phyloP scores from a whole-genome alignment of 2,888 invertebrate species.

The Catocala sponsa region DNA sequence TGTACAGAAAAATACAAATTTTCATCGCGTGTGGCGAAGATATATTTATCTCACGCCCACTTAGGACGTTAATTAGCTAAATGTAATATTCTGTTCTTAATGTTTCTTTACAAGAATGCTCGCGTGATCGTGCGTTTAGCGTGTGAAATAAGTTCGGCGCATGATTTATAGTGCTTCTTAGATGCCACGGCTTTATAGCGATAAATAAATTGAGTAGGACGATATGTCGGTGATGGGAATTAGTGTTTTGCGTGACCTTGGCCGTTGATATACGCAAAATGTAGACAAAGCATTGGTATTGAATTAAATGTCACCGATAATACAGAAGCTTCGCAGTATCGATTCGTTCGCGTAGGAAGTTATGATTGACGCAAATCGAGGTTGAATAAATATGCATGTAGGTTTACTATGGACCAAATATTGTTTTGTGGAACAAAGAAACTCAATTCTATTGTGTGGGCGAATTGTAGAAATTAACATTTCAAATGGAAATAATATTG shows the following conservation, averaged over 20 bases:
- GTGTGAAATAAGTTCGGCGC: constrained; percentile 33
- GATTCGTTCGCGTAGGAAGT: constrained; percentile 39
- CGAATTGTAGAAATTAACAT: constrained; percentile 3
- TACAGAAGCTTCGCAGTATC: constrained; percentile 29
- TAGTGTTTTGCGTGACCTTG: constrained; percentile 33
- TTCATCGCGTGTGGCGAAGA: constrained; percentile 17
- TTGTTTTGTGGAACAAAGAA: constrained; percentile 25
- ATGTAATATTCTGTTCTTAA: constrained; percentile 19
- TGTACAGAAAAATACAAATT: constrained; percentile 18
- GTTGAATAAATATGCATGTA: constrained; percentile 48
- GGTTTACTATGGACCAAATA: constrained; percentile 31
- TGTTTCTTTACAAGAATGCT: constrained; percentile 40
- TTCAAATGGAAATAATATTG: constrained; percentile 10
- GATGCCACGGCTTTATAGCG: constrained; percentile 17
- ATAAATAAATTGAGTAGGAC: constrained; percentile 18
- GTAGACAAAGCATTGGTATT: constrained; percentile 16
- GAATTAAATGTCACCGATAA: constrained; percentile 36
- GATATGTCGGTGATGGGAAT: constrained; percentile 25
- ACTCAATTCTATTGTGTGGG: constrained; percentile 4
- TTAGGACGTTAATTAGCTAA: constrained; percentile 36
- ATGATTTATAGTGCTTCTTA: constrained; percentile 35
- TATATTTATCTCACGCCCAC: constrained; percentile 34
- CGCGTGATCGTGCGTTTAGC: constrained; percentile 45
- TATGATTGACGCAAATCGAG: constrained; percentile 41
- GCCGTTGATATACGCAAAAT: constrained; percentile 14